Conservation (phyloP, 2,797 vertebrate genomes). For the Myoxocephalus aenaeus region DNA sequence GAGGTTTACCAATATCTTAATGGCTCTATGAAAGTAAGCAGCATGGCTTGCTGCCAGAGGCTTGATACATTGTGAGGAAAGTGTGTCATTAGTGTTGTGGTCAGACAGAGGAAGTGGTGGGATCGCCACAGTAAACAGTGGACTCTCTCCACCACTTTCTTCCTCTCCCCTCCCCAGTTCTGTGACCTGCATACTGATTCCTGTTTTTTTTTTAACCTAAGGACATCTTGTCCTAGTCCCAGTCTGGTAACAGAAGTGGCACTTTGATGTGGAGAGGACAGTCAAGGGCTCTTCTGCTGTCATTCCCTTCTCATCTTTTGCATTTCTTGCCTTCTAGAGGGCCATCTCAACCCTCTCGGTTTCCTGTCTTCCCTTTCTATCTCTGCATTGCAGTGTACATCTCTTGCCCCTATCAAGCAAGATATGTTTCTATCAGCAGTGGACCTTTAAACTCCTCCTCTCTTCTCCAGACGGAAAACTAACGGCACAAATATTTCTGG, state of each 20-base stretch:
- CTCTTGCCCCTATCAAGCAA: constrained; percentile 55
- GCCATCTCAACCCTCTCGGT: constrained; percentile 42
- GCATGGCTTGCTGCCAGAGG: constrained; percentile 41
- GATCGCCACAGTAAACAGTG: constrained; percentile 70
- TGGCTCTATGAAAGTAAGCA: constrained; percentile 31
- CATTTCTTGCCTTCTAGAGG: constrained; percentile 41
- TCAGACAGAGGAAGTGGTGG: constrained; percentile 63
- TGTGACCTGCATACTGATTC: constrained; percentile 84
- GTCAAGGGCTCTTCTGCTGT: constrained; percentile 62
- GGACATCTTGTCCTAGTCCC: constrained; percentile 71
- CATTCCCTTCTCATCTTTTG: constrained; percentile 53
- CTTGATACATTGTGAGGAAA: constrained; percentile 60
- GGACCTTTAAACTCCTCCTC: constrained; percentile 29
- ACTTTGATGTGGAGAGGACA: constrained; percentile 70
- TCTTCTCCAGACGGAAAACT: constrained; percentile 39
- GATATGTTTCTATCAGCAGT: constrained; percentile 61
- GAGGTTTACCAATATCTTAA: constrained; percentile 24
- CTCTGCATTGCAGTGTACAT: constrained; percentile 74
- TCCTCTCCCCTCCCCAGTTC: constrained; percentile 45
- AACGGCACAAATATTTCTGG: constrained; percentile 35
- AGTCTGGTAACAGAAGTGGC: constrained; percentile 62
- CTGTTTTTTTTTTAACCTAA: constrained; percentile 72
- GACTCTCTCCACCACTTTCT: constrained; percentile 58
- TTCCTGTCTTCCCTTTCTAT: constrained; percentile 30
- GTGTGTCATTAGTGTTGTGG: constrained; percentile 64